Conservation (phyloP, 92 coral and sea anemone genomes). For the Siderastrea radians region DNA sequence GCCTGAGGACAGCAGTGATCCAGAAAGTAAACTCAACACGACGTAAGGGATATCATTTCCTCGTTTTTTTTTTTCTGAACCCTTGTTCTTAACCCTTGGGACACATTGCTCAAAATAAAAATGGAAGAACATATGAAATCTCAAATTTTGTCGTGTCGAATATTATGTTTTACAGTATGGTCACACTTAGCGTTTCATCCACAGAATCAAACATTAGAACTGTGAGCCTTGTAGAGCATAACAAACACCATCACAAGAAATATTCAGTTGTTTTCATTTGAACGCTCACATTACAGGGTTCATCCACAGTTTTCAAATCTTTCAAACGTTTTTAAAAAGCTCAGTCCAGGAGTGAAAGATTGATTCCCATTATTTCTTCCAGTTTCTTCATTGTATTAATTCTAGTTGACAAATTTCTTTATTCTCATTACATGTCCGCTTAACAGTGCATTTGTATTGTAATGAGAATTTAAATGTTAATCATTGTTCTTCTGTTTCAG, state of each 20-base stretch:
- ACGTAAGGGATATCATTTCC: constrained; percentile 48
- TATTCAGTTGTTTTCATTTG: neutral
- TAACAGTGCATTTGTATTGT: neutral
- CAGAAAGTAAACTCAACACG: constrained; percentile 69
- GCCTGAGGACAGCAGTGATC: constrained; percentile 94
- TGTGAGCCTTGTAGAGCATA: too few species aligned
- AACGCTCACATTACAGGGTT: neutral
- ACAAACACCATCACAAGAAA: neutral
- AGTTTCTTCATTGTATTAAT: too few species aligned
- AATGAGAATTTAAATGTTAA: neutral
- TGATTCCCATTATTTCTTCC: too few species aligned
- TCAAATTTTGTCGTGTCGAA: neutral
- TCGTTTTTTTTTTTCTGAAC: neutral
- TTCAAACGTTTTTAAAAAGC: neutral
- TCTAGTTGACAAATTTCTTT: too few species aligned
- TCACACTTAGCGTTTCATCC: too few species aligned
- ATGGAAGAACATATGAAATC: neutral
- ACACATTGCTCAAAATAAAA: neutral
- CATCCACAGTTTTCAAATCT: neutral
- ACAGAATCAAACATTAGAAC: too few species aligned
- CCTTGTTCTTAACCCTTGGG: neutral
- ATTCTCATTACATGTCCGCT: neutral
- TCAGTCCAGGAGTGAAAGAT: neutral
- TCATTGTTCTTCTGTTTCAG: constrained; percentile 27
- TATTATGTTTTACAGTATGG: too few species aligned